Conservation (phyloP, 1,140 invertebrate species). For the Drosophila nebulosa region DNA sequence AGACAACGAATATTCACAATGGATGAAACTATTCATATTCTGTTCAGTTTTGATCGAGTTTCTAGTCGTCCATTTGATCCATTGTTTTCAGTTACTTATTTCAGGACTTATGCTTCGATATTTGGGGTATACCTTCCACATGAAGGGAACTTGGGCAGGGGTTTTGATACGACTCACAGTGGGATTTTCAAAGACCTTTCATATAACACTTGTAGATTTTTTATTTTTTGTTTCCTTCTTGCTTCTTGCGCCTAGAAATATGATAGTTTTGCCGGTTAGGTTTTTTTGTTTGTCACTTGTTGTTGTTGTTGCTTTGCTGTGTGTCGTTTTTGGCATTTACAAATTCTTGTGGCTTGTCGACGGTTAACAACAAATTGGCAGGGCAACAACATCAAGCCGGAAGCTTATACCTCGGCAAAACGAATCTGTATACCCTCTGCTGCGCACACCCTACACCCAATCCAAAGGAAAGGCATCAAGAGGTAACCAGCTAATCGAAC, state of each 20-base stretch:
- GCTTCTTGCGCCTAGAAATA: slow-evolving; percentile 17
- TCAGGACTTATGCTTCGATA: too few relatives aligned
- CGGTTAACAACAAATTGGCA: slow-evolving; percentile 27
- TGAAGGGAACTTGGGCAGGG: too few relatives aligned
- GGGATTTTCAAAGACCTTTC: slow-evolving; percentile 66
- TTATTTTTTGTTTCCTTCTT: slow-evolving; percentile 19
- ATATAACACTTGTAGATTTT: slow-evolving; percentile 43
- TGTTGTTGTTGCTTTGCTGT: slow-evolving; percentile 12
- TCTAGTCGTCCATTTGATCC: too few relatives aligned
- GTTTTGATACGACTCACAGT: slow-evolving; percentile 47
- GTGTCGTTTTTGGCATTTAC: slow-evolving; percentile 25
- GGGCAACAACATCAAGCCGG: not conserved
- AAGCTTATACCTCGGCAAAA: not conserved
- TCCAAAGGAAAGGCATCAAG: too few relatives aligned
- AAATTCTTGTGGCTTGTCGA: slow-evolving; percentile 28
- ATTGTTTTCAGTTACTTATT: too few relatives aligned
- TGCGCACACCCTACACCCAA: too few relatives aligned
- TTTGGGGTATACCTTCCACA: too few relatives aligned
- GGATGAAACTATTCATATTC: too few relatives aligned
- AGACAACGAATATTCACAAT: too few relatives aligned
- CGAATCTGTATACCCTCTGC: not conserved
- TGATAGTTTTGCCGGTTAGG: slow-evolving; percentile 3
- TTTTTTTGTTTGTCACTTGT: slow-evolving; percentile 3
- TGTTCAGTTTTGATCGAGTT: too few relatives aligned
- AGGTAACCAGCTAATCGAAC: too few relatives aligned